Percentiles rank a stretch among this genome's conserved stretches.
Conservation (phyloP, 2,797 vertebrate species). For the Phoxinus dragarum region DNA sequence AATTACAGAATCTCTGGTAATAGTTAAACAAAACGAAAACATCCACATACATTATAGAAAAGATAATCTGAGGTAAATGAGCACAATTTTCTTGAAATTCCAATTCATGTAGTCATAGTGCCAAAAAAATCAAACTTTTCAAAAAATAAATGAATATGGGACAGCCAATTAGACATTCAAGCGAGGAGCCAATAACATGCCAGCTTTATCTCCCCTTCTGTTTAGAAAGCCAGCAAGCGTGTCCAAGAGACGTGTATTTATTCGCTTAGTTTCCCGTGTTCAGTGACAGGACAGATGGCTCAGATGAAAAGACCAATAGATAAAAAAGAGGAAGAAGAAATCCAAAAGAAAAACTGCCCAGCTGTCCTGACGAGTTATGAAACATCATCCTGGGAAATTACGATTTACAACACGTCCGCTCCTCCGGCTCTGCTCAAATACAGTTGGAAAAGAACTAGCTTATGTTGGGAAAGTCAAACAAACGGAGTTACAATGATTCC, state of each 20-base stretch:
- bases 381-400: slow-evolving; percentile 32
- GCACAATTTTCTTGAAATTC: no score
- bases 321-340: slow-evolving; percentile 16
- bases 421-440: neutral
- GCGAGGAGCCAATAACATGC: slow-evolving; percentile 39
- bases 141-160: neutral
- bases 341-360: slow-evolving; percentile 10
- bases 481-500: neutral
- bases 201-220: slow-evolving; percentile 42
- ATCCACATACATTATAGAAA: neutral
- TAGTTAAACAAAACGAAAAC: neutral
- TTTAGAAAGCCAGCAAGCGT: neutral
- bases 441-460: slow-evolving; percentile 1
- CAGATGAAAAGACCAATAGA: neutral
- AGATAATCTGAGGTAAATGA: no score
- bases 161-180: slow-evolving; percentile 52
- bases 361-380: slow-evolving; percentile 23
- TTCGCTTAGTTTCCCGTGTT: neutral
- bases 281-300: slow-evolving; percentile 38
- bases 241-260: slow-evolving; percentile 27
- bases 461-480: neutral
- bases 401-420: neutral
- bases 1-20: neutral
- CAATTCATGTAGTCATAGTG: neutral
- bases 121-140: neutral